Percentiles rank a stretch among this genome's conserved stretches.
These are phyloP conservation scores for crab-eating macaque (Macaca fascicularis) DNA, from an alignment of 2,113 vertebrate species.

Conservation along the genomic window DNA sequence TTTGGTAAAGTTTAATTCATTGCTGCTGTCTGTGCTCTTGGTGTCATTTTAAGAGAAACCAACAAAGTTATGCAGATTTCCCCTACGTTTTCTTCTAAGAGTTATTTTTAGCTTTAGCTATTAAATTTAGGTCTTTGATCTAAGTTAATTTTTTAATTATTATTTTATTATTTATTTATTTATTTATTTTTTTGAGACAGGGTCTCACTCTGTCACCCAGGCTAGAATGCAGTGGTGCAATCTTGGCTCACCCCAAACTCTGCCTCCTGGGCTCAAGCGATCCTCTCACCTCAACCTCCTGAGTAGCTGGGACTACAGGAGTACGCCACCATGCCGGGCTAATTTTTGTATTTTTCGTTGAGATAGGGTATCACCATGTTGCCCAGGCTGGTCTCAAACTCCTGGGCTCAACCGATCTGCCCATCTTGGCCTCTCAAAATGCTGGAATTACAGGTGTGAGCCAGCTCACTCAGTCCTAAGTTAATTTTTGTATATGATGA, in stretches of 20 bases:
- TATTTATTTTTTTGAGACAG: too few relatives aligned
- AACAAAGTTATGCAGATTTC: background rate
- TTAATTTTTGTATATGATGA: background rate
- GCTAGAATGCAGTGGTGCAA: too few relatives aligned
- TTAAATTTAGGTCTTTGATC: slow-evolving; percentile 12
- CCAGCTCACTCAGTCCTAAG: background rate
- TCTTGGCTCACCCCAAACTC: too few relatives aligned
- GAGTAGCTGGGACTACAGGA: too few relatives aligned
- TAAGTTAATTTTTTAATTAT: background rate
- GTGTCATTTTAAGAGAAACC: slow-evolving; percentile 28
- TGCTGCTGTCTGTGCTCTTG: slow-evolving; percentile 27
- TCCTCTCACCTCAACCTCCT: too few relatives aligned
- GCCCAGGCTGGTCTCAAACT: background rate
- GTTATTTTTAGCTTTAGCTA: background rate
- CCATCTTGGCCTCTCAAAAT: too few relatives aligned
- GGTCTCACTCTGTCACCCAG: too few relatives aligned
- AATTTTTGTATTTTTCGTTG: background rate
- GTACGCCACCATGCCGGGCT: background rate
- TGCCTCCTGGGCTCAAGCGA: too few relatives aligned
- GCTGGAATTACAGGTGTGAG: too few relatives aligned
- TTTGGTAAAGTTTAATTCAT: background rate
- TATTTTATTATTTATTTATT: too few relatives aligned
- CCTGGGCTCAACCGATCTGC: background rate
- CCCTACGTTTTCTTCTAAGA: background rate
- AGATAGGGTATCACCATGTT: background rate